A percentile compares a stretch with the other conserved stretches of the same genome.
phyloP scores from a whole-genome alignment of 2,797 vertebrate genomes.

The Neomorphus geoffroyi region DNA sequence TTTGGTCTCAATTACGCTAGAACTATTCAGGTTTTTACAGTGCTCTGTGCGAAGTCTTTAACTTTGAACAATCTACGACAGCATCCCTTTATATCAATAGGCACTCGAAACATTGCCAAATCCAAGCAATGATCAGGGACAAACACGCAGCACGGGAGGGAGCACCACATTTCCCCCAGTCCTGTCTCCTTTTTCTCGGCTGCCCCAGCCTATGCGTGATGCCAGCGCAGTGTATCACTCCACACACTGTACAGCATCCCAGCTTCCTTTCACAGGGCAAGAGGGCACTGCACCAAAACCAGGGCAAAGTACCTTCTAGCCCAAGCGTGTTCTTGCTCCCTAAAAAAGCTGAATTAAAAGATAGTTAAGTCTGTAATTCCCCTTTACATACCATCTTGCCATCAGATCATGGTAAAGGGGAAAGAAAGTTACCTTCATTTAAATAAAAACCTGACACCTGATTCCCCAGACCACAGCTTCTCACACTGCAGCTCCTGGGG shows the following conservation, averaged over 20 bases:
- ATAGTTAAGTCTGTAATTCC: conserved; percentile 50
- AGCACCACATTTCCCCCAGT: background rate
- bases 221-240: background rate
- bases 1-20: background rate
- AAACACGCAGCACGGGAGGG: background rate
- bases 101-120: background rate
- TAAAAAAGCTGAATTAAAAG: conserved; percentile 23
- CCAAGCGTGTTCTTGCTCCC: conserved; percentile 8
- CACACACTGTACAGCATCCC: background rate
- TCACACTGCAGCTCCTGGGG: background rate
- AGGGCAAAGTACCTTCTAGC: conserved; percentile 12
- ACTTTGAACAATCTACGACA: background rate
- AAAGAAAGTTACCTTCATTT: background rate
- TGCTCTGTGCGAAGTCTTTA: too few species aligned
- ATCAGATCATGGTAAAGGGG: background rate
- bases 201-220: background rate
- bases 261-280: background rate
- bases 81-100: background rate
- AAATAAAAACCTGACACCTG: background rate
- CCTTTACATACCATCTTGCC: conserved; percentile 8
- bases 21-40: too few species aligned
- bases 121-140: background rate
- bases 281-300: background rate
- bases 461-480: background rate
- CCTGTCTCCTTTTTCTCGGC: background rate